Base-by-base conservation (phyloP, 2,797 vertebrate species). In the Acrossocheilus fasciatus region DNA sequence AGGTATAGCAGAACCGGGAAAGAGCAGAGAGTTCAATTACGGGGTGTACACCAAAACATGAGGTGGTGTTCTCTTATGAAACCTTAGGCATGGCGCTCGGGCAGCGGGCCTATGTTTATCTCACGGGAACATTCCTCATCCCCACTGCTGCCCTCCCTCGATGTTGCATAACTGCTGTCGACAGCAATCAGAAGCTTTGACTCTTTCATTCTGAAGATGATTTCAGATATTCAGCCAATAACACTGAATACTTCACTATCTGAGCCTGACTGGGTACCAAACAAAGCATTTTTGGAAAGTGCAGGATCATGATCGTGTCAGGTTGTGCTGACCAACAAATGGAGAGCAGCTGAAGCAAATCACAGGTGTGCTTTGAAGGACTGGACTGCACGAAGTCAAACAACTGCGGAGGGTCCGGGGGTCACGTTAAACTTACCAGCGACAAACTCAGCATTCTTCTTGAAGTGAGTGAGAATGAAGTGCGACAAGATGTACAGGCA, bases 401-500 rank as follows among this genome's bases (percentile, higher is more conserved):
- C 64, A 81, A 62, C 14, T 50, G 23, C 26, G 4, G 6, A 62
- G 8, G 45, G n/a, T 50, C 59, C 3, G 4, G 12, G 11, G 77
- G 10, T 4, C 59, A 18, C 6, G 23, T 1, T 30, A 83, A 82
- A 92, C 95, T 92, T 91, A 99, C 98, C 98, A 89, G 96, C 96
- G 69, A 96, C 86, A 85, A 98, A 99, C 91, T 99, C 98, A 0
- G 98, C 94, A 83, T 97, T 95, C 94, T 98, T 98, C 96, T 96
- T 99, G 93, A 98, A 99, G 94, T 94, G 96, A 43, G 97, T 97
- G 91, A 99, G 96, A 92, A 98, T 92, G 90, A 98, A 92, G 91
- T 99, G 98, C 90, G 97, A 98, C 89, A 99, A 90, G 62, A 99
- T 96, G 94, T 99, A 99, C 82, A 99, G 97, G 89, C 95, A 95